Evolutionary conservation across 30 jellyfish, hydroid and myxozoan species (phyloP).

Genomic region (Turritopsis dohrnii): DNA sequence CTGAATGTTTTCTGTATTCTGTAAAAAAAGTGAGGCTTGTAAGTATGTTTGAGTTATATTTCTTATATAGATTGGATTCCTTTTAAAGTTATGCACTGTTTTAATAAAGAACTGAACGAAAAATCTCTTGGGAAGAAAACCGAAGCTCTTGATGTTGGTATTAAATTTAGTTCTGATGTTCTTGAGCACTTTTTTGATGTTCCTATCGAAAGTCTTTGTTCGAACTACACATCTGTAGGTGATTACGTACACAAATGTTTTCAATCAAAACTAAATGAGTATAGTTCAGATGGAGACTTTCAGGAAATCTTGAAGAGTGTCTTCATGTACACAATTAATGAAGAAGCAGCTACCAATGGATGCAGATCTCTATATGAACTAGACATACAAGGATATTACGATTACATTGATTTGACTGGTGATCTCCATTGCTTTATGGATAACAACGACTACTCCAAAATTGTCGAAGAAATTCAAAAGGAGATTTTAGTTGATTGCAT

Average conservation of each 20-base stretch:
- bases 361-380: background rate
- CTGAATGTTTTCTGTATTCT: too few relatives aligned
- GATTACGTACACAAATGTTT: background rate
- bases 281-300: background rate
- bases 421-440: background rate
- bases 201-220: background rate
- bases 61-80: background rate
- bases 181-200: background rate
- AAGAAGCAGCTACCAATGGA: conserved; percentile 1
- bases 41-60: background rate
- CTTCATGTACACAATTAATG: background rate
- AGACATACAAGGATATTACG: background rate
- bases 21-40: too few relatives aligned
- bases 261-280: background rate
- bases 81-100: background rate
- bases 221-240: conserved; percentile 13
- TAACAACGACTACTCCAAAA: background rate
- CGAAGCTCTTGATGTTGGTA: background rate
- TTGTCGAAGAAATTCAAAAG: conserved; percentile 5
- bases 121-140: background rate
- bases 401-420: conserved; percentile 2
- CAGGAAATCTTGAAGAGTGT: conserved; percentile 7
- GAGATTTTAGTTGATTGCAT: background rate
- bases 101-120: conserved; percentile 6
- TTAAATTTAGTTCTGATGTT: background rate